Percentiles rank a stretch among this genome's conserved stretches.
phyloP scores from a whole-genome alignment of 2,113 vertebrate species.

The Glaucomys volans region DNA sequence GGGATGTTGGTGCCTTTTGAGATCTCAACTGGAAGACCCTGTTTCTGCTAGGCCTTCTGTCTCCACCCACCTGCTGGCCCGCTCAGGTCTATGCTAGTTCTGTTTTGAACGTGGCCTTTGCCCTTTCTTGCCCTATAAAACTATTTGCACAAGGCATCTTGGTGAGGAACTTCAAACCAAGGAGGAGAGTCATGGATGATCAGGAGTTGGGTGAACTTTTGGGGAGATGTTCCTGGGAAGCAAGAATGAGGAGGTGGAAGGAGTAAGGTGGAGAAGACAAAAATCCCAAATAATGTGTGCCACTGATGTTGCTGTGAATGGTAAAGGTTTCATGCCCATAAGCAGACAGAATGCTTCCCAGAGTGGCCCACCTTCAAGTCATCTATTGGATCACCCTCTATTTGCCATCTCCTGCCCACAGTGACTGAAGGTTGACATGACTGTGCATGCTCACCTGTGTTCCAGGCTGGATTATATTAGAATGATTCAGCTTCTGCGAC shows the following conservation, averaged over 20 bases:
- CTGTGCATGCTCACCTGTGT: background rate
- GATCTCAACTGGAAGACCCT: no score
- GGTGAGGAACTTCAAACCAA: background rate
- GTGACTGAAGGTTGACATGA: background rate
- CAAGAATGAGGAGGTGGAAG: accelerated
- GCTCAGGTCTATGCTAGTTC: background rate
- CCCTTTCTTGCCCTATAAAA: background rate
- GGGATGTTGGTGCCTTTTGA: background rate
- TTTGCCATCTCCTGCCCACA: background rate
- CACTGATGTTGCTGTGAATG: no score
- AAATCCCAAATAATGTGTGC: background rate
- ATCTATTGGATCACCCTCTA: no score
- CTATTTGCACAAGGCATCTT: background rate
- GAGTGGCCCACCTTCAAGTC: background rate
- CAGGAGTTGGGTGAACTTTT: background rate
- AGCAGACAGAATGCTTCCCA: no score
- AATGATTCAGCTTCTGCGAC: background rate
- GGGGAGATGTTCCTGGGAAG: background rate
- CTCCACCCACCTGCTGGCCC: accelerated
- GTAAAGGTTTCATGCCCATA: accelerated
- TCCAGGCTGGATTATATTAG: accelerated
- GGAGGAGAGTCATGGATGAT: background rate
- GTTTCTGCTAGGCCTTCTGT: background rate
- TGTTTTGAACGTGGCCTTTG: background rate
- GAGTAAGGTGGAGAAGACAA: background rate